Base-by-base conservation (phyloP, 2,888 invertebrate genomes). In the Seira musarum region DNA sequence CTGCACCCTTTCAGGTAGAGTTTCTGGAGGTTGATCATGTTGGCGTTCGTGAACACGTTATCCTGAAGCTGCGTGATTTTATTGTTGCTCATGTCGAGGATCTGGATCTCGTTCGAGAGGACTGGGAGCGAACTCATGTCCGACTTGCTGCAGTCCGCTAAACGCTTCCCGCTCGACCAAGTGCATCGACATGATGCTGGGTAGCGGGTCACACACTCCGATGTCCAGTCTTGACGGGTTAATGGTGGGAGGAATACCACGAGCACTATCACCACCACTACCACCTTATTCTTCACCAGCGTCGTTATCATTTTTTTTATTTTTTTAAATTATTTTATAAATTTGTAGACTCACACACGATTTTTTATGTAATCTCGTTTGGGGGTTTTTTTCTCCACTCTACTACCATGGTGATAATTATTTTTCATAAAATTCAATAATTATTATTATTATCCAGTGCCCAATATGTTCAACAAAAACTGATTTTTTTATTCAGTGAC, bases 81-180 rank as follows among this genome's bases (percentile, higher is more conserved):
- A 89, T 96, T 96, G 84, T 94, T 93, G 86, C 94, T 94, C 10
- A 96, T 90, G 87, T 96, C 95, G 72, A 96, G 91, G 74, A 95
- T 95, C 90, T 96, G 96, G 88, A 96, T 94, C 89, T 92, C 94
- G 88, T 90, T 92, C 87, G 94, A 94, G 40, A 96, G 90, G 71
- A 92, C 91, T 0, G 96, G 96, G 70, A 96, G 92, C 83, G 93
- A 92, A 86, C 93, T 94, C 86, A 96, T 92, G 87, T 94, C 94
- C 85, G 94, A 93, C 87, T 94, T 93, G 83, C 93, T 93, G 90
- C 96, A 96, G 82, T 94, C 91, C 77, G 96, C 96, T 61, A 95
- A 95, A 89, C 95, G 95, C 90, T 96, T 96, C 82, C 96, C 96
- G 82, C 94, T 94, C 60, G 94, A 94, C 96, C 96, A 96, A 90